Conservation (phyloP, 2,113 vertebrate genomes). For the Alaudala cheleensis region DNA sequence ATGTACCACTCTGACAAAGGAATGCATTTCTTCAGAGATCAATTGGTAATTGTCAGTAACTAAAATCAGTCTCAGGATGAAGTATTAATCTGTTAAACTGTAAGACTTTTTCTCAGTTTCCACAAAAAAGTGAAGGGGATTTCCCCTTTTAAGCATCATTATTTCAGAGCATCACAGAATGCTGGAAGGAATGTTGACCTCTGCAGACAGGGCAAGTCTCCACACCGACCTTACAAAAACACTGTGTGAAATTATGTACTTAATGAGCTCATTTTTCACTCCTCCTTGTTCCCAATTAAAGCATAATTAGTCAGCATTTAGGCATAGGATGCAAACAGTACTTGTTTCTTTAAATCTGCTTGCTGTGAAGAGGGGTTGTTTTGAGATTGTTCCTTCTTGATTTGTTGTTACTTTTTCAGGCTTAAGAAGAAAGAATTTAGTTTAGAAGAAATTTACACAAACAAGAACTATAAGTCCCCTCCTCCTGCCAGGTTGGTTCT, state of each 20-base stretch:
- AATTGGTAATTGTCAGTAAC: background rate
- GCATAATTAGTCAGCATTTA: background rate
- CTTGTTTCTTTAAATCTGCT: background rate
- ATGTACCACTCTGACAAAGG: background rate
- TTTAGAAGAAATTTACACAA: slow-evolving; percentile 98
- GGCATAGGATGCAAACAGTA: background rate
- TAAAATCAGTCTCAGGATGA: background rate
- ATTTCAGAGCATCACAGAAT: background rate
- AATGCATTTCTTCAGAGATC: background rate
- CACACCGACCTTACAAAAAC: background rate
- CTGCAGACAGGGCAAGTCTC: background rate
- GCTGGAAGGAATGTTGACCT: background rate
- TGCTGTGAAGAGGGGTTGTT: background rate
- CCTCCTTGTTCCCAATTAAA: background rate
- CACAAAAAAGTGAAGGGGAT: background rate
- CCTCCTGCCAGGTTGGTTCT: slow-evolving; percentile 84
- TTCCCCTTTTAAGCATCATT: background rate
- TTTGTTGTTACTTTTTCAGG: slow-evolving; percentile 71
- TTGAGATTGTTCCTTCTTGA: background rate
- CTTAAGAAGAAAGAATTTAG: slow-evolving; percentile 97
- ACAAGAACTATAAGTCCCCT: slow-evolving; percentile 95
- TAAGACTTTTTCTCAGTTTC: background rate
- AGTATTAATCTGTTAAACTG: background rate
- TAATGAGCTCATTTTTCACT: background rate
- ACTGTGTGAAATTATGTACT: background rate